Conservation (phyloP, 2,888 invertebrate species). For the Gisinianus flammeolus region DNA sequence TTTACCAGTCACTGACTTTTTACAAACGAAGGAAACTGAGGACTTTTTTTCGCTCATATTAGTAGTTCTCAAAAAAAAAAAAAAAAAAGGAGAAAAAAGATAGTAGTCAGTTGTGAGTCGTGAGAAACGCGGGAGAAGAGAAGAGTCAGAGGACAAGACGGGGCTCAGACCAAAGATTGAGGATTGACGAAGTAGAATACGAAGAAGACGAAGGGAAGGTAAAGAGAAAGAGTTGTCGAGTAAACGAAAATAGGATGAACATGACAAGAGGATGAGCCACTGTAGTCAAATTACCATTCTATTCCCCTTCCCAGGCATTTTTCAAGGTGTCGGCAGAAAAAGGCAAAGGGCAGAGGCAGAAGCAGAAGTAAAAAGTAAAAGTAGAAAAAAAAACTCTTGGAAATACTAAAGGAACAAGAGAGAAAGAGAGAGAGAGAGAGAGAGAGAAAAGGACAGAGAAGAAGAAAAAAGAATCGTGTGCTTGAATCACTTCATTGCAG, state of each 20-base stretch:
- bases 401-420: not conserved
- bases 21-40: too few species aligned
- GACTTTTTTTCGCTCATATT: too few species aligned
- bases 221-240: not conserved
- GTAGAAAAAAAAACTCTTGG: not conserved
- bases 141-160: too few species aligned
- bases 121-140: too few species aligned
- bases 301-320: not conserved
- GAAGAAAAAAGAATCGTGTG: not conserved
- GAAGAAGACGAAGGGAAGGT: not conserved
- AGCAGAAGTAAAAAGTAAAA: not conserved
- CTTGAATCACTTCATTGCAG: slow-evolving; percentile 25
- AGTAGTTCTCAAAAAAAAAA: too few species aligned
- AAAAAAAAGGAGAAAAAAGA: too few species aligned
- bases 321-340: not conserved
- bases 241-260: not conserved
- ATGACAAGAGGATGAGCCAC: slow-evolving; percentile 10
- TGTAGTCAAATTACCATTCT: slow-evolving; percentile 17
- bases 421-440: not conserved
- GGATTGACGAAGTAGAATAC: too few species aligned
- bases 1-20: too few species aligned
- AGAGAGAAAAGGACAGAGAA: not conserved
- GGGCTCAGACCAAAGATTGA: too few species aligned
- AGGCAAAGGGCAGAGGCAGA: not conserved
- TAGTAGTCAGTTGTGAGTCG: too few species aligned